Base-by-base conservation (phyloP, 2,888 invertebrate genomes). In the Phengaris alcon region DNA sequence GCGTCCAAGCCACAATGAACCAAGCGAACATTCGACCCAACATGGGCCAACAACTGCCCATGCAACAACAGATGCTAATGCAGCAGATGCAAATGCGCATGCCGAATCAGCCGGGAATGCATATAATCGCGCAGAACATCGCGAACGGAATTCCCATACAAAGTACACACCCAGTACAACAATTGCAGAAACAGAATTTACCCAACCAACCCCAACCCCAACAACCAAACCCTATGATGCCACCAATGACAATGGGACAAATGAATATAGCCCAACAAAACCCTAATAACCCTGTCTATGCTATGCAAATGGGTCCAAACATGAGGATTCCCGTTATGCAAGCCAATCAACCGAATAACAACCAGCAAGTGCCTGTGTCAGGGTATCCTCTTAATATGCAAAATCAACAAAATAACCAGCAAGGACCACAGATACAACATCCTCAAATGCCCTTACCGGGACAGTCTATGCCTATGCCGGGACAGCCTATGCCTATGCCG, bases 1-100 rank as follows among this genome's bases (percentile, higher is more conserved):
- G 78, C 74, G 79, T 84, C 0, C 90, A 87, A 78, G 77, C 82
- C 6, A 76, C 88, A 7, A 87, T 90, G 81, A 87, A 84, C 76
- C 91, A 89, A 77, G 80, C 83, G 12, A 91, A 86, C 78, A 82
- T 90, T 64, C 85, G 92, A 22, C 85, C 88, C 2, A 81, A 80
- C 12, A 79, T 90, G 15, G 81, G 82, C 52, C 90, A 88, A 78
- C 90, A 89, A 79, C 78, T 89, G 73, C 85, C 88, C 0, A 78
- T 90, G 77, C 88, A 88, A 64, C 90, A 88, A 76, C 90, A 90
- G 70, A 85, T 91, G 84, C 84, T 90, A 80, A 81, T 91, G 83
- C 91, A 90, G 75, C 91, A 91, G 78, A 87, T 92, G 89, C 93
- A 92, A 79, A 88, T 92, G 88, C 85, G 91, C 44, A 84, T 92